These are phyloP conservation scores for Caenorhabditis drosophilae DNA, from an alignment of 2,888 invertebrate genomes.

Conservation along the genomic window DNA sequence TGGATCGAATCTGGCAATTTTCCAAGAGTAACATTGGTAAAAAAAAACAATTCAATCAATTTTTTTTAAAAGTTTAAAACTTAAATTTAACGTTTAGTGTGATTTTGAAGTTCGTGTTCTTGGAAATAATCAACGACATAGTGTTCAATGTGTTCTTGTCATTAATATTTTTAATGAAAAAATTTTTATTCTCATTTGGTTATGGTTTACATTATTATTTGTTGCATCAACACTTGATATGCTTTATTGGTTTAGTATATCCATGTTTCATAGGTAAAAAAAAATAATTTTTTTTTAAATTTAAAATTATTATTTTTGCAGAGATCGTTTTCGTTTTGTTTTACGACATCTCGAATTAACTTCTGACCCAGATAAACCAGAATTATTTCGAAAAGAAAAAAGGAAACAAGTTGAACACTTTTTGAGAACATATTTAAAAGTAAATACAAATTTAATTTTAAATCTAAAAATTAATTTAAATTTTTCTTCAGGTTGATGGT, in stretches of 20 bases:
- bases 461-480: not conserved
- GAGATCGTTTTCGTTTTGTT: constrained; percentile 68
- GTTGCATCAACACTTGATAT: constrained; percentile 65
- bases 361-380: constrained; percentile 67
- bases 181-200: constrained; percentile 68
- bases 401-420: constrained; percentile 68
- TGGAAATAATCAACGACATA: constrained; percentile 67
- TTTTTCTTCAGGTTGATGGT: constrained; percentile 63
- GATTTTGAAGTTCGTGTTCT: constrained; percentile 69
- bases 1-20: constrained; percentile 69
- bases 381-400: constrained; percentile 67
- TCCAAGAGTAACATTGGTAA: constrained; percentile 60
- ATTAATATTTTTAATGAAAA: constrained; percentile 69
- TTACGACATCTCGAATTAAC: constrained; percentile 67
- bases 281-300: not conserved
- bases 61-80: not conserved
- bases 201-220: constrained; percentile 66
- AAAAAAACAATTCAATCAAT: not conserved
- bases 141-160: constrained; percentile 68
- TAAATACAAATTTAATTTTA: constrained; percentile 9
- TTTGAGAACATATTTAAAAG: constrained; percentile 65
- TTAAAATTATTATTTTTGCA: constrained; percentile 6
- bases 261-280: constrained; percentile 58
- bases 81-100: constrained; percentile 39
- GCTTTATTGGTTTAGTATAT: constrained; percentile 68